These are phyloP conservation scores for Taphrorychus bicolor DNA, from an alignment of 2,888 invertebrate species.

Conservation along the genomic window DNA sequence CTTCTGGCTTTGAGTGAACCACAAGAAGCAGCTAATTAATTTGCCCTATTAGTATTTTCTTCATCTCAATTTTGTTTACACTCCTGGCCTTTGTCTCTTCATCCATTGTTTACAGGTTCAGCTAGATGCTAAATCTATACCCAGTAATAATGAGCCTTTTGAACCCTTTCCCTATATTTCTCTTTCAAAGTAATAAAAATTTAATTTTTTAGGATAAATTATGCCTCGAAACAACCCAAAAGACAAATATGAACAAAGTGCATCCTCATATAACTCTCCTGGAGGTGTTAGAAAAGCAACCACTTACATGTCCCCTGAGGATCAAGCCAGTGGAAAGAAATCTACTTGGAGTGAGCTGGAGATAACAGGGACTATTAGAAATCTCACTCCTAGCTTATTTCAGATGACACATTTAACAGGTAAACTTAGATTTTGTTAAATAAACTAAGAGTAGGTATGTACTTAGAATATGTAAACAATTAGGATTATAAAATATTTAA, in stretches of 20 bases:
- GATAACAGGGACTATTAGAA: slow-evolving; percentile 92
- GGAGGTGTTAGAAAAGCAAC: slow-evolving; percentile 73
- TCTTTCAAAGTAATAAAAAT: no score
- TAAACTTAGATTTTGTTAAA: no score
- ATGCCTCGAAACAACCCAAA: slow-evolving; percentile 69
- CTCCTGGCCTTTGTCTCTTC: not conserved
- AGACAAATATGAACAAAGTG: slow-evolving; percentile 83
- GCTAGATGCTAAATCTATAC: not conserved
- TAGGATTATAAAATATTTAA: no score
- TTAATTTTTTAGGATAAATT: slow-evolving; percentile 60
- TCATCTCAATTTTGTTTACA: not conserved
- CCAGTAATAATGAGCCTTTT: not conserved
- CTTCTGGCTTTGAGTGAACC: not conserved
- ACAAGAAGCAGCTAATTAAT: not conserved
- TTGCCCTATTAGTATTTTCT: not conserved
- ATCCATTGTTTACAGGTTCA: not conserved
- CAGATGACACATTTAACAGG: slow-evolving; percentile 86
- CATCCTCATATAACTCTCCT: slow-evolving; percentile 62
- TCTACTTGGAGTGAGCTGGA: slow-evolving; percentile 82
- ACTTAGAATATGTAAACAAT: not conserved
- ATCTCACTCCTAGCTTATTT: slow-evolving; percentile 91
- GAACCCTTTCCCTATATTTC: not conserved
- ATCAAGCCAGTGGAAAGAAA: slow-evolving; percentile 90
- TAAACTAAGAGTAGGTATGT: not conserved
- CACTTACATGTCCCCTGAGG: slow-evolving; percentile 92